Evolutionary conservation across 2,888 invertebrate species (phyloP).

Genomic region (Cryptocephalus moraei): DNA sequence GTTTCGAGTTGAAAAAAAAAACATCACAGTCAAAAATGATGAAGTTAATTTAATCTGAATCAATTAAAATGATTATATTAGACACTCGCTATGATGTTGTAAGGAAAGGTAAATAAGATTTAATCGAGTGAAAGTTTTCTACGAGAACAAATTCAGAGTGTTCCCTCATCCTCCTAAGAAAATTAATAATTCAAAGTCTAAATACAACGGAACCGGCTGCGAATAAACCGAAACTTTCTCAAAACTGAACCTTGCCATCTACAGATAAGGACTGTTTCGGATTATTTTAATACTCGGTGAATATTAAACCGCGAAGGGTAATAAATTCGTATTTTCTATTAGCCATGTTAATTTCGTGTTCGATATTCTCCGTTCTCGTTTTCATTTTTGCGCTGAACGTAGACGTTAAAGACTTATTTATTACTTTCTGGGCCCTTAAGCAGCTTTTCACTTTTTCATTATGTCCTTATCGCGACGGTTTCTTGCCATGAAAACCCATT

Average conservation of each 20-base stretch:
- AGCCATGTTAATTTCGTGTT: conserved; percentile 16
- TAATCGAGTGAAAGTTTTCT: conserved; percentile 1
- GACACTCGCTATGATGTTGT: not conserved
- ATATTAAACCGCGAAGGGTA: conserved; percentile 13
- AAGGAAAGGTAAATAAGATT: not conserved
- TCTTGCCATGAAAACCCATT: no score
- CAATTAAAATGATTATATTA: no score
- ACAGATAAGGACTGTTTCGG: conserved; percentile 16
- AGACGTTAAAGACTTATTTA: conserved; percentile 23
- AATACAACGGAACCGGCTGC: conserved; percentile 10
- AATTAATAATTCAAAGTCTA: conserved; percentile 19
- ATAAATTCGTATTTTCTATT: conserved; percentile 22
- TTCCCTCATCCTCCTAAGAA: conserved; percentile 15
- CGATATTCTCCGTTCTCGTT: conserved; percentile 13
- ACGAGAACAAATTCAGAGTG: conserved; percentile 1
- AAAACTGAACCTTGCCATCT: conserved; percentile 19
- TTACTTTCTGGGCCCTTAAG: conserved; percentile 15
- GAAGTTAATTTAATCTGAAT: no score
- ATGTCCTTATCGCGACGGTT: conserved; percentile 12
- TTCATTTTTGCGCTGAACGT: conserved; percentile 12
- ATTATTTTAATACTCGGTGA: conserved; percentile 19
- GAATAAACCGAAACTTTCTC: conserved; percentile 16
- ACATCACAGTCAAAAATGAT: no score
- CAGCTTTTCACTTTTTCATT: conserved; percentile 19
- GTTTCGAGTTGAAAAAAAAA: no score